These are phyloP conservation scores for Butorides virescens DNA, from an alignment of 2,113 vertebrate species.

Conservation along the genomic window DNA sequence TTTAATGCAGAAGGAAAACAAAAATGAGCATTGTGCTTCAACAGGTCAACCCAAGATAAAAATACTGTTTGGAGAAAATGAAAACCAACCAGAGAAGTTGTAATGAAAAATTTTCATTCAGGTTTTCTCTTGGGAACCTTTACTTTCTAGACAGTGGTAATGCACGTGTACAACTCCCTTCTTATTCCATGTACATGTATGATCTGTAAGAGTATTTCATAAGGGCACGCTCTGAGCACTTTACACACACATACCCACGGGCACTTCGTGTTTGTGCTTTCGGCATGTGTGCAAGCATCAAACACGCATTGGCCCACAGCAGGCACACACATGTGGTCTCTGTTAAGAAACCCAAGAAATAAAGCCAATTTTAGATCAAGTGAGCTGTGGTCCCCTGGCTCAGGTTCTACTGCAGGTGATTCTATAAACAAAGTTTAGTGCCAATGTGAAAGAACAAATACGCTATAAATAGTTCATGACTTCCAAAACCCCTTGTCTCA, in stretches of 20 bases:
- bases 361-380: slow-evolving; percentile 65
- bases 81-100: not conserved
- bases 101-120: slow-evolving; percentile 3
- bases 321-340: slow-evolving; percentile 43
- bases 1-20: not conserved
- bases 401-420: slow-evolving; percentile 56
- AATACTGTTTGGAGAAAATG: not conserved
- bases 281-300: not conserved
- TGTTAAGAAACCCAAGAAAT: slow-evolving; percentile 54
- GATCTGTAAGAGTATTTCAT: not conserved
- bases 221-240: not conserved
- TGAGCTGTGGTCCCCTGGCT: slow-evolving; percentile 51
- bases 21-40: slow-evolving; percentile 25
- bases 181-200: rapidly evolving
- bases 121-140: not conserved
- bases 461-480: slow-evolving; percentile 58
- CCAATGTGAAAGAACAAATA: slow-evolving; percentile 65
- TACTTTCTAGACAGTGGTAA: not conserved
- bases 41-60: not conserved
- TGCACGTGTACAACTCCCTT: rapidly evolving
- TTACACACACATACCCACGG: not conserved
- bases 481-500: slow-evolving; percentile 47
- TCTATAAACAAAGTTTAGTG: slow-evolving; percentile 61
- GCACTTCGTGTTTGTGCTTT: not conserved
- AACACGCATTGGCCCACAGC: not conserved